phyloP scores from a whole-genome alignment of 2,888 invertebrate genomes.

The Tuta absoluta region DNA sequence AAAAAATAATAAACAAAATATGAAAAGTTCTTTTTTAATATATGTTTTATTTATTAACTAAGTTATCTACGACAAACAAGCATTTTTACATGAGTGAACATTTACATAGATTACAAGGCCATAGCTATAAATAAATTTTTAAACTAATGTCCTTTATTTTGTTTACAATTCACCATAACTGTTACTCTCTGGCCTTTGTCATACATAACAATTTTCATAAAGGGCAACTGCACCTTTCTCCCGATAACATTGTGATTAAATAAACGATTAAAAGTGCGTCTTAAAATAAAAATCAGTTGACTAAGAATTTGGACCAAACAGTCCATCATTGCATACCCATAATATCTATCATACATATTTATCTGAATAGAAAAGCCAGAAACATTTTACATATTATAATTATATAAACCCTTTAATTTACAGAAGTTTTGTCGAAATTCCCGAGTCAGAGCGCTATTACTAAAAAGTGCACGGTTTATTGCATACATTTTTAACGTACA shows the following conservation, averaged over 20 bases:
- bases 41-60: conserved; percentile 51
- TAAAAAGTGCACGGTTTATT: conserved; percentile 45
- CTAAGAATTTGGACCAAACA: conserved; percentile 25
- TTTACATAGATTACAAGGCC: conserved; percentile 76
- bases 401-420: conserved; percentile 25
- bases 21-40: conserved; percentile 62
- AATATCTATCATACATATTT: conserved; percentile 20
- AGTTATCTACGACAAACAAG: conserved; percentile 60
- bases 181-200: not conserved
- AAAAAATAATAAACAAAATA: conserved; percentile 61
- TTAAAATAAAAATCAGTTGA: conserved; percentile 33
- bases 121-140: conserved; percentile 43
- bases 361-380: conserved; percentile 15
- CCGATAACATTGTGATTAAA: conserved; percentile 3
- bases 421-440: conserved; percentile 25
- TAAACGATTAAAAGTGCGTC: conserved; percentile 1
- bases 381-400: conserved; percentile 22
- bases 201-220: not conserved
- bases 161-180: not conserved
- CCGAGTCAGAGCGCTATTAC: conserved; percentile 27
- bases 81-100: conserved; percentile 66
- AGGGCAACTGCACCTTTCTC: not conserved
- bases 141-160: conserved; percentile 17
- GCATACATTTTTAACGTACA: conserved; percentile 43
- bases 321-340: conserved; percentile 23